Conservation (phyloP, 2,888 invertebrate species). For the Ophioninae sp. region DNA sequence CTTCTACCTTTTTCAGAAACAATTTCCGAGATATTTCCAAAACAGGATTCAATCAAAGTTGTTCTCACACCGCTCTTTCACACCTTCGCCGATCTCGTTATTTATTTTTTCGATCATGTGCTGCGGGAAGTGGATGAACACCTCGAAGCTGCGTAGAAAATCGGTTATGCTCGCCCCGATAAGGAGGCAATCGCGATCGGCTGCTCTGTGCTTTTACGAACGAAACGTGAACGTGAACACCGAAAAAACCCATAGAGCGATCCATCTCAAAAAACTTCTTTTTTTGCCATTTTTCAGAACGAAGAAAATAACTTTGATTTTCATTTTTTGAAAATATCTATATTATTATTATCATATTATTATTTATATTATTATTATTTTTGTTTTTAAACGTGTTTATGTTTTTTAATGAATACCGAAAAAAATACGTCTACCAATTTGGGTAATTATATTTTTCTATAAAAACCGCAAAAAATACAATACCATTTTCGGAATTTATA, state of each 20-base stretch:
- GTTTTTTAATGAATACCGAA: no score
- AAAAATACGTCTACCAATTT: no score
- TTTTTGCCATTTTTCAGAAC: neutral
- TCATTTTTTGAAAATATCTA: neutral
- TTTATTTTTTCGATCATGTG: neutral
- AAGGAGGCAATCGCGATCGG: constrained; percentile 19
- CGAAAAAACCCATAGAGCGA: neutral
- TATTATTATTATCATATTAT: no score
- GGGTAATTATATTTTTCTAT: no score
- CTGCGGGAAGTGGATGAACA: constrained; percentile 7
- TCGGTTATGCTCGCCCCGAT: constrained; percentile 8
- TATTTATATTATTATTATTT: no score
- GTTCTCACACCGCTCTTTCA: neutral
- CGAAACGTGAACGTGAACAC: constrained; percentile 21
- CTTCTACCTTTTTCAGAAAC: neutral
- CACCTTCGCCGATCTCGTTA: neutral
- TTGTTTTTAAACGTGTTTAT: no score
- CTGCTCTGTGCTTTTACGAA: constrained; percentile 10
- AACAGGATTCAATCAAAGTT: neutral
- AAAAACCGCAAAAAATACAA: no score
- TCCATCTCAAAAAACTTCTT: neutral
- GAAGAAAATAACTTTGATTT: neutral
- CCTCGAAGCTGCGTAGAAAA: constrained; percentile 12
- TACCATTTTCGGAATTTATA: no score
- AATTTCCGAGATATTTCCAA: neutral